Evolutionary conservation across 37 sponge, comb jelly and placozoan genomes (phyloP), one percentile per base, ranked within the genome.

Genomic region (Halichondria panicea): DNA sequence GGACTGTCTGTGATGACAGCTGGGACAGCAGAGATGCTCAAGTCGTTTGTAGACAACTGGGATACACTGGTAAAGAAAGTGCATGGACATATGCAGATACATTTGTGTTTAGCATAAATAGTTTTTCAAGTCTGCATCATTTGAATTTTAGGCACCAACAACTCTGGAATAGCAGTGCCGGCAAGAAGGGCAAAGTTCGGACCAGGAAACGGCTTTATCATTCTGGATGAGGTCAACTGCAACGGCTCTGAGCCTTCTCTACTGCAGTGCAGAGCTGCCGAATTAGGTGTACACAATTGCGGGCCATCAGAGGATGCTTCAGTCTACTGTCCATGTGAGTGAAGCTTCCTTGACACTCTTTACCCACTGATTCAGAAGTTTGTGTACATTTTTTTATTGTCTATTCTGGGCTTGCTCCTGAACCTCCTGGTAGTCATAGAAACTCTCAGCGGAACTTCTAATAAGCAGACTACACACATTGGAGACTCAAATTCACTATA

Each of bases 1-100:
- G 78, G 2, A 55, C 67, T 38, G 67, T 77, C 38, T 77, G 78
- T 45, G 63, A 55, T 9, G 56, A 53, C 38, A n/a, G 55, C 6
- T 77, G 78, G 78, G 67, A 77, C 66, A 24, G 24, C 15, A 31
- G 15, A 9, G 76, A 75, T 42, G 76, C 76, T 35, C 25, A 63
- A 35, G 76, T 75, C 27, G 63, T 75, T 9, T 75, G 76, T 59
- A 61, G 76, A 61, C 76, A 75, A 43, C 63, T 75, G 2, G 34
- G 34, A 30, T 63, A 31, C 48, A 9, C 21, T 1, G 25, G 5
- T 6, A 27, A n/a, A n/a, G 52, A 72, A n/a, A n/a, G n/a, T n/a
- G n/a, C n/a, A n/a, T n/a, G n/a, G n/a, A n/a, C n/a, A n/a, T n/a
- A n/a, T n/a, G n/a, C n/a, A n/a, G n/a, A n/a, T n/a, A n/a, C n/a